phyloP scores from a whole-genome alignment of 2,888 invertebrate species.

The Bombylius major region DNA sequence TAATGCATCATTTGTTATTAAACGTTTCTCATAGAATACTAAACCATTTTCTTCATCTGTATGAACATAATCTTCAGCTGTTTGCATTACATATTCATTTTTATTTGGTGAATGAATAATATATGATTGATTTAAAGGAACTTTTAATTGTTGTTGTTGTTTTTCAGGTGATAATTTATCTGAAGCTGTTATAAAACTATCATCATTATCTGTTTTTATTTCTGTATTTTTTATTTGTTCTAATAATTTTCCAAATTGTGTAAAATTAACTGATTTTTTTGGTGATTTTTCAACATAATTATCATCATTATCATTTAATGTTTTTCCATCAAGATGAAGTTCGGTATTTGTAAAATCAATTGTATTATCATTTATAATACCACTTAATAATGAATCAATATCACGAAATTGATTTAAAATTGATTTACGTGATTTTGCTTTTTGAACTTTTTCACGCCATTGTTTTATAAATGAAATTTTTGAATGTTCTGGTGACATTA shows the following conservation, averaged over 20 bases:
- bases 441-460: constrained; percentile 33
- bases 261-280: constrained; percentile 10
- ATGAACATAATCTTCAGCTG: constrained; percentile 64
- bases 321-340: constrained; percentile 5
- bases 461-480: constrained; percentile 26
- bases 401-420: constrained; percentile 25
- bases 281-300: constrained; percentile 10
- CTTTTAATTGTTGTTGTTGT: background rate
- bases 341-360: constrained; percentile 25
- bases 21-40: constrained; percentile 52
- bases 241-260: constrained; percentile 20
- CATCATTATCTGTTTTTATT: constrained; percentile 15
- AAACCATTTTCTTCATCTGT: constrained; percentile 58
- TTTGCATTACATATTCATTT: constrained; percentile 29
- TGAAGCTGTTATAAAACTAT: constrained; percentile 23
- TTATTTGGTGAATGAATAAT: constrained; percentile 21
- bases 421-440: constrained; percentile 24
- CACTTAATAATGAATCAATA: constrained; percentile 25
- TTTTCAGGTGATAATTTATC: constrained; percentile 3
- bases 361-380: constrained; percentile 24
- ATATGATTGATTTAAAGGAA: constrained; percentile 8
- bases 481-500: constrained; percentile 16
- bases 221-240: constrained; percentile 16
- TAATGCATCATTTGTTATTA: constrained; percentile 17
- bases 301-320: constrained; percentile 7